Evolutionary conservation across 2,888 invertebrate species (phyloP).

Genomic region (Stenodera caucasica): DNA sequence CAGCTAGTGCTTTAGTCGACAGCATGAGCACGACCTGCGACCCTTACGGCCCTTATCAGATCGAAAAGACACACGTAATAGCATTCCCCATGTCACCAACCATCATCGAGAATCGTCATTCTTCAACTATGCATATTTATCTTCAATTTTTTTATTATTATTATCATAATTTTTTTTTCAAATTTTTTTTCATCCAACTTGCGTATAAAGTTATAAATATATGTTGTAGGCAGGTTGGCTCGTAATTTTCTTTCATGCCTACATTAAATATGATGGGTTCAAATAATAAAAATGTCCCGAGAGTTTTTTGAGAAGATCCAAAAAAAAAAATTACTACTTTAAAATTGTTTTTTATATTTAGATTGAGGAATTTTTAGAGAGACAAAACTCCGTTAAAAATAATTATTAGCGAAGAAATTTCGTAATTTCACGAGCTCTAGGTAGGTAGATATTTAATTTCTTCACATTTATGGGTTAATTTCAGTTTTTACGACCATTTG

Average conservation of each 20-base stretch:
- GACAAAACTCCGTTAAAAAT: too few relatives aligned
- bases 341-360: slow-evolving; percentile 5
- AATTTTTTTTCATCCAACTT: too few relatives aligned
- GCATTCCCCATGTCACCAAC: slow-evolving; percentile 48
- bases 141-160: slow-evolving; percentile 17
- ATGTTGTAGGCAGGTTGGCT: slow-evolving; percentile 31
- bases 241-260: slow-evolving; percentile 42
- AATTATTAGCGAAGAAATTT: too few relatives aligned
- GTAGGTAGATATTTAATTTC: too few relatives aligned
- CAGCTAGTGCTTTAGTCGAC: slow-evolving; percentile 44
- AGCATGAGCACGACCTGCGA: slow-evolving; percentile 50
- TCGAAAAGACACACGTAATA: slow-evolving; percentile 53
- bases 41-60: slow-evolving; percentile 52
- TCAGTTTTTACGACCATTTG: too few relatives aligned
- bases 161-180: background rate
- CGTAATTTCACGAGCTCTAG: too few relatives aligned
- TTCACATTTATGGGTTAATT: too few relatives aligned
- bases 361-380: background rate
- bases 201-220: slow-evolving; percentile 36
- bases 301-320: background rate
- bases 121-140: slow-evolving; percentile 30
- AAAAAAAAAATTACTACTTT: slow-evolving; percentile 14
- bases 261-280: slow-evolving; percentile 38
- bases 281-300: slow-evolving; percentile 31
- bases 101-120: slow-evolving; percentile 36